Percentiles rank a stretch among this genome's conserved stretches.
These are phyloP conservation scores for Molanna angustata DNA, from an alignment of 2,888 invertebrate genomes.

Conservation along the genomic window DNA sequence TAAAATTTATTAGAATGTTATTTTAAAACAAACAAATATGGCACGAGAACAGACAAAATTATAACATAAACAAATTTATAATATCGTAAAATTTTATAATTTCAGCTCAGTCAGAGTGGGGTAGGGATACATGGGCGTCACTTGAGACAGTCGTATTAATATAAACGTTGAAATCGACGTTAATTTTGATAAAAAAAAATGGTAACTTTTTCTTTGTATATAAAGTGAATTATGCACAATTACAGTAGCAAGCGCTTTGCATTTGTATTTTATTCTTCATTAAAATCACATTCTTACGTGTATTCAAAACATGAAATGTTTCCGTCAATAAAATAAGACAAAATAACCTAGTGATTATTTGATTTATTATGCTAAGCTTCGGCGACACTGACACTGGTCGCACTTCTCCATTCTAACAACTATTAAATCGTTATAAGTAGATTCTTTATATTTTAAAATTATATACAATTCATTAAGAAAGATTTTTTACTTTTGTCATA, in stretches of 20 bases:
- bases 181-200: not conserved
- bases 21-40: too few species aligned
- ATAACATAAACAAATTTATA: too few species aligned
- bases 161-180: too few species aligned
- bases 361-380: not conserved
- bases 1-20: too few species aligned
- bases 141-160: too few species aligned
- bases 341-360: not conserved
- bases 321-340: not conserved
- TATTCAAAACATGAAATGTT: not conserved
- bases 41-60: too few species aligned
- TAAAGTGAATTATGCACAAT: not conserved
- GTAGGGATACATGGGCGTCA: too few species aligned
- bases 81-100: too few species aligned
- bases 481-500: slow-evolving; percentile 25
- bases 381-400: not conserved
- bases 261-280: not conserved
- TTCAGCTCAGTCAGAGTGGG: too few species aligned
- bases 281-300: not conserved
- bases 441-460: slow-evolving; percentile 15
- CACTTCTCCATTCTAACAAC: slow-evolving; percentile 3
- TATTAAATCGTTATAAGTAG: slow-evolving; percentile 11
- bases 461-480: slow-evolving; percentile 22
- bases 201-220: not conserved
- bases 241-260: not conserved